Conservation (phyloP, 2,113 vertebrate genomes). For the Salvelinus alpinus region DNA sequence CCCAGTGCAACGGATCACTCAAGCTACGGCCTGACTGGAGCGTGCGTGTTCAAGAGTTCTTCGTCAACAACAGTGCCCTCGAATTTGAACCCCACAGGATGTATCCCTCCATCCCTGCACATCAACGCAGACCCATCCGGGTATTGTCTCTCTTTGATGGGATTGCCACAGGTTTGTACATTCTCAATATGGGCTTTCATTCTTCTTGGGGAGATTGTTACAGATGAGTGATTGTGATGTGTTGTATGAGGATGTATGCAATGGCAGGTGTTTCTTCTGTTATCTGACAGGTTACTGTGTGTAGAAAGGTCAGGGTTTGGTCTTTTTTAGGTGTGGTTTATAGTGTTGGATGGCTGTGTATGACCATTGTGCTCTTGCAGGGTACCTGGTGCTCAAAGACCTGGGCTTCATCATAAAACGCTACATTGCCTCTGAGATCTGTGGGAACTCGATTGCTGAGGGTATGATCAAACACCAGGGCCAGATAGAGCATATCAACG, state of each 20-base stretch:
- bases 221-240: background rate
- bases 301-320: too few relatives aligned
- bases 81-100: constrained; percentile 90
- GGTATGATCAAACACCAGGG: constrained; percentile 86
- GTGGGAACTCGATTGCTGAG: constrained; percentile 82
- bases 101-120: constrained; percentile 84
- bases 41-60: constrained; percentile 85
- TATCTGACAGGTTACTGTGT: too few relatives aligned
- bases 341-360: background rate
- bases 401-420: constrained; percentile 89
- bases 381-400: constrained; percentile 90
- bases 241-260: background rate
- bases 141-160: constrained; percentile 95
- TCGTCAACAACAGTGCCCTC: constrained; percentile 83
- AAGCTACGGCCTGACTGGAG: constrained; percentile 87
- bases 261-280: background rate
- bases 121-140: constrained; percentile 80
- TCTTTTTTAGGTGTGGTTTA: background rate
- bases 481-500: constrained; percentile 85
- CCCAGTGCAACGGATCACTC: constrained; percentile 75
- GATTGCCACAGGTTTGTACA: constrained; percentile 84
- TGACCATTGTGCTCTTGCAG: constrained; percentile 55
- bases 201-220: too few relatives aligned
- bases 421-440: constrained; percentile 92
- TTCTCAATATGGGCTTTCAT: background rate